These are phyloP conservation scores for Melanargia galathea DNA, from an alignment of 2,888 invertebrate genomes.

Conservation along the genomic window DNA sequence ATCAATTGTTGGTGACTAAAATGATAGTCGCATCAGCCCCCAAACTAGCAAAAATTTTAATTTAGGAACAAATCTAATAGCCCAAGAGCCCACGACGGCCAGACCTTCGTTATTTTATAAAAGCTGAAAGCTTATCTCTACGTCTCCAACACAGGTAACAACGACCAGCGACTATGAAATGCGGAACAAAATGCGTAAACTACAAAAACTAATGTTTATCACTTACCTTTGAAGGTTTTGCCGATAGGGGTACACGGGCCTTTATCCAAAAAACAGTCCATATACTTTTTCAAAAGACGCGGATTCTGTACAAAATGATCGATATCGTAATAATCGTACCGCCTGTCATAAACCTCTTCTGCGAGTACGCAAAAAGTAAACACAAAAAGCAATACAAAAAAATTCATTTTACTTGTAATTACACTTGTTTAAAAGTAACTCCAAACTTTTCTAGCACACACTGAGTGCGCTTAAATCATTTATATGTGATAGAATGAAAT, in stretches of 20 bases:
- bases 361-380: constrained; percentile 41
- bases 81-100: too few relatives aligned
- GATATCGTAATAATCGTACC: constrained; percentile 86
- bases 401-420: constrained; percentile 37
- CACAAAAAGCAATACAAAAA: constrained; percentile 41
- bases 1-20: too few relatives aligned
- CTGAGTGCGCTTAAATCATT: constrained; percentile 6
- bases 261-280: constrained; percentile 81
- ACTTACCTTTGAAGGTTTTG: constrained; percentile 66
- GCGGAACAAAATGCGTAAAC: too few relatives aligned
- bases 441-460: not conserved
- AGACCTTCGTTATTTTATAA: too few relatives aligned
- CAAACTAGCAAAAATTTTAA: too few relatives aligned
- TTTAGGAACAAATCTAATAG: too few relatives aligned
- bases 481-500: constrained; percentile 35
- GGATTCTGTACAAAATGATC: constrained; percentile 85
- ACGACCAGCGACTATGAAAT: too few relatives aligned
- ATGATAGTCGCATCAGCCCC: too few relatives aligned
- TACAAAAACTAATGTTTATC: too few relatives aligned
- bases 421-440: constrained; percentile 3
- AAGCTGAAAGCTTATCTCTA: too few relatives aligned
- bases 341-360: constrained; percentile 56
- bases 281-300: constrained; percentile 85
- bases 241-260: constrained; percentile 68
- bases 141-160: too few relatives aligned